phyloP scores from a whole-genome alignment of 2,888 invertebrate species.

The Stenotaenia linearis region DNA sequence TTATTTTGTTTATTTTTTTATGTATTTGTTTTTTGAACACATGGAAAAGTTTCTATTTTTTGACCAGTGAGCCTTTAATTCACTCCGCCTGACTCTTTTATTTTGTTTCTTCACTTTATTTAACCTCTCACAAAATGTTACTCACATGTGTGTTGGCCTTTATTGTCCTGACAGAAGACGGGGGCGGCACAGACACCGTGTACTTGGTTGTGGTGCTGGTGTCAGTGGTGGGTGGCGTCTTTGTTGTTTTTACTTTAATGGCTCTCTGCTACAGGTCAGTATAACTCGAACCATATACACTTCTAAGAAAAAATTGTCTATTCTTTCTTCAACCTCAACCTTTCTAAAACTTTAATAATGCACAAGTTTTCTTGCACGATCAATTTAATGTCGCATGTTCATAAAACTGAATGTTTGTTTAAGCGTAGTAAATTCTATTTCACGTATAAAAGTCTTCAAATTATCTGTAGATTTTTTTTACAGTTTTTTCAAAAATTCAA shows the following conservation, averaged over 20 bases:
- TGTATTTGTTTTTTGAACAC: neutral
- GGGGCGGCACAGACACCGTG: slow-evolving; percentile 82
- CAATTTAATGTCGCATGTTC: no score
- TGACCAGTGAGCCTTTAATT: no score
- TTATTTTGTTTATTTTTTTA: neutral
- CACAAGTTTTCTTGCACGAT: no score
- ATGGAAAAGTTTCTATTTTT: no score
- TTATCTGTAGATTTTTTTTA: no score
- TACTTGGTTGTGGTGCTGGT: slow-evolving; percentile 96
- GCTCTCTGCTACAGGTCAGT: slow-evolving; percentile 90
- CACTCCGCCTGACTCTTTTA: neutral
- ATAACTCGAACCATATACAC: slow-evolving; percentile 26
- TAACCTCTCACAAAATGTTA: neutral
- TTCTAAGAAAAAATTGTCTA: neutral
- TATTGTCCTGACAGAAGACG: slow-evolving; percentile 35
- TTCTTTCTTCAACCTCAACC: no score
- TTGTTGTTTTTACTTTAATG: slow-evolving; percentile 97
- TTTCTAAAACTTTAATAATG: no score
- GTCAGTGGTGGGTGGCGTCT: slow-evolving; percentile 98
- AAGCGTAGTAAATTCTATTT: no score
- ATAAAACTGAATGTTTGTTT: no score
- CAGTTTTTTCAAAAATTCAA: no score
- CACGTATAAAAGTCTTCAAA: no score
- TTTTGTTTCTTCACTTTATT: neutral
- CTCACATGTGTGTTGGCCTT: slow-evolving; percentile 32